These are phyloP conservation scores for Gadopsis bispinosus DNA, from an alignment of 2,797 vertebrate genomes.

Conservation along the genomic window DNA sequence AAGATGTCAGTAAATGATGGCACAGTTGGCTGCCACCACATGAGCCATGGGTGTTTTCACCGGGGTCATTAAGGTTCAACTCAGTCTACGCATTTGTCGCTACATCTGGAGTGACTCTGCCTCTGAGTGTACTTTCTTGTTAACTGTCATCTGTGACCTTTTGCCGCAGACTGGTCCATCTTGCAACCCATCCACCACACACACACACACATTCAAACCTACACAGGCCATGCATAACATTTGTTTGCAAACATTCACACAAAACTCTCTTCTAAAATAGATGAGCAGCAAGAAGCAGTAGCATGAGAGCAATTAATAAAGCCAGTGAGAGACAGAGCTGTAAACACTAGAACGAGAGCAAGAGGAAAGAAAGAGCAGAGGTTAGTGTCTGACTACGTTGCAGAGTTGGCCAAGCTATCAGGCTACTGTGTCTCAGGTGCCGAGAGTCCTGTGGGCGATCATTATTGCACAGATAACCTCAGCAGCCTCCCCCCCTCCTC, in stretches of 20 bases:
- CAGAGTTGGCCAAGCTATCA: slow-evolving; percentile 52
- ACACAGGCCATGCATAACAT: background rate
- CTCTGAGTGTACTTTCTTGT: slow-evolving; percentile 9
- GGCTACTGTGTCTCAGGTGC: slow-evolving; percentile 43
- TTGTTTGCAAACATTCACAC: background rate
- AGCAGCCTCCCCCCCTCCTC: slow-evolving; percentile 45
- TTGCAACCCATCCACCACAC: background rate
- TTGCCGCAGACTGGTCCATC: slow-evolving; percentile 12
- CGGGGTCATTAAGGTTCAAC: background rate
- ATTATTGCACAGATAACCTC: slow-evolving; percentile 76
- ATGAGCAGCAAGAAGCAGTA: background rate
- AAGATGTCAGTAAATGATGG: background rate
- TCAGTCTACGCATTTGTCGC: background rate
- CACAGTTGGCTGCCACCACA: background rate
- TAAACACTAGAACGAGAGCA: background rate
- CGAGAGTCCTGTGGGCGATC: slow-evolving; percentile 56
- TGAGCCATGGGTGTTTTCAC: background rate
- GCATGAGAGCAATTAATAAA: background rate
- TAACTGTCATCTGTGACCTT: slow-evolving; percentile 27
- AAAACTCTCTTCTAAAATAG: background rate
- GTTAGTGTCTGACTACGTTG: slow-evolving; percentile 25
- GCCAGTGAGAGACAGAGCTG: background rate
- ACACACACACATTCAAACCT: background rate
- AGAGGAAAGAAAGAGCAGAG: slow-evolving; percentile 8
- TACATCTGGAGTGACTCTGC: background rate